A percentile compares a stretch with the other conserved stretches of the same genome.
Evolutionary conservation across 2,888 invertebrate genomes (phyloP).

Genomic region (Dryobota labecula): DNA sequence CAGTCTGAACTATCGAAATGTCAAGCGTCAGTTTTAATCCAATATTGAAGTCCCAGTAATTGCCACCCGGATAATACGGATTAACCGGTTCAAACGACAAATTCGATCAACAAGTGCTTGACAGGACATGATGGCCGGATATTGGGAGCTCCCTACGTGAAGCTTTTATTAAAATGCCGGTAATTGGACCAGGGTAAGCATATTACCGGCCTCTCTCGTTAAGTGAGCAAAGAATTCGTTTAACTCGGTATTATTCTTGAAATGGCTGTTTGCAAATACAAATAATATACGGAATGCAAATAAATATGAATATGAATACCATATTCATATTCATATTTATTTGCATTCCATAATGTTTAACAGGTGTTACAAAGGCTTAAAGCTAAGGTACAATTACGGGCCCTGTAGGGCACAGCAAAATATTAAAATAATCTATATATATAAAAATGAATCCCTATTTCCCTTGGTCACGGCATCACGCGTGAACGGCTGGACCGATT

Average conservation of each 20-base stretch:
- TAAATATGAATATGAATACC: too few relatives aligned
- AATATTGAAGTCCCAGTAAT: conserved; percentile 36
- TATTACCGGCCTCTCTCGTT: conserved; percentile 18
- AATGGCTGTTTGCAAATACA: conserved; percentile 13
- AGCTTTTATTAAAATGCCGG: conserved; percentile 48
- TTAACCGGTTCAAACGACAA: conserved; percentile 39
- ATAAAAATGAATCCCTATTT: too few relatives aligned
- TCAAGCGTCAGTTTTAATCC: conserved; percentile 31
- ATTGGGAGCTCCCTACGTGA: conserved; percentile 31
- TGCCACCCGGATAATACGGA: conserved; percentile 35
- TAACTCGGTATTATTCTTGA: conserved; percentile 14
- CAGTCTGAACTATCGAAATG: conserved; percentile 8
- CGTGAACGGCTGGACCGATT: too few relatives aligned
- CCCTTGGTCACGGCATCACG: too few relatives aligned
- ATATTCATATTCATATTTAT: too few relatives aligned
- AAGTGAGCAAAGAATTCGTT: conserved; percentile 26
- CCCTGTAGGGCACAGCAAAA: too few relatives aligned
- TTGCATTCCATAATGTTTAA: too few relatives aligned
- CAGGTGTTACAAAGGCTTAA: too few relatives aligned
- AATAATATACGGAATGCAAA: too few relatives aligned
- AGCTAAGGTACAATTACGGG: too few relatives aligned
- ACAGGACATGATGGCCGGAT: conserved; percentile 38
- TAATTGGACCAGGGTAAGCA: conserved; percentile 37
- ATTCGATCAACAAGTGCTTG: conserved; percentile 53
- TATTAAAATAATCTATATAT: too few relatives aligned